Conservation (phyloP, 1,140 invertebrate genomes). For the Papilio aristodemus region DNA sequence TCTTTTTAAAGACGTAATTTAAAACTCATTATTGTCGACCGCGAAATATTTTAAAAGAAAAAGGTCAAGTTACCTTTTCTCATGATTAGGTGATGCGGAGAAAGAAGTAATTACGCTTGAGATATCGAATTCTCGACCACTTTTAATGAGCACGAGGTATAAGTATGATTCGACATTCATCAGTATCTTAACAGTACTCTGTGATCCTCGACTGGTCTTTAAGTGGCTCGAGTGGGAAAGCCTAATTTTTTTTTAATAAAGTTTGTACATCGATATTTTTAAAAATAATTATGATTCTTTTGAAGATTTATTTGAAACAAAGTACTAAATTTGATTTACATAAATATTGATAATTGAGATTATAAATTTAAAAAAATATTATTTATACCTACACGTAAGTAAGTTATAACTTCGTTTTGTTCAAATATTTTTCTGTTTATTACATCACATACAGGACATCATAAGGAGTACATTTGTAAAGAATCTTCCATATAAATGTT, state of each 20-base stretch:
- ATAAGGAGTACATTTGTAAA: not conserved
- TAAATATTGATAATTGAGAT: too few species aligned
- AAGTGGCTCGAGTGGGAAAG: not conserved
- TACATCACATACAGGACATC: too few species aligned
- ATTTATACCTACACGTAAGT: too few species aligned
- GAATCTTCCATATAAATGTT: not conserved
- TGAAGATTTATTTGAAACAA: constrained; percentile 9
- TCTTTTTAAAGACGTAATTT: constrained; percentile 6
- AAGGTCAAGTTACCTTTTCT: constrained; percentile 21
- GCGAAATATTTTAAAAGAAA: constrained; percentile 20
- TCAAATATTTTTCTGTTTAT: too few species aligned
- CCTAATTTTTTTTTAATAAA: not conserved
- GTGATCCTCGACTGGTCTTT: not conserved
- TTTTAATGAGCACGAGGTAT: constrained; percentile 5
- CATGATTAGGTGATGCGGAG: constrained; percentile 16
- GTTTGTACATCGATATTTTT: not conserved
- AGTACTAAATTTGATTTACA: not conserved
- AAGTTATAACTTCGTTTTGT: too few species aligned
- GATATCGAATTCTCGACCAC: not conserved
- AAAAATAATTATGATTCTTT: not conserved
- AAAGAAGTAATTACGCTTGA: constrained; percentile 4
- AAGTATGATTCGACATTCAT: constrained; percentile 14
- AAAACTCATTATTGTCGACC: constrained; percentile 12
- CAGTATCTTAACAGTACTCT: constrained; percentile 7
- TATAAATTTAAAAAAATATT: too few species aligned